These are phyloP conservation scores for Tillus elongatus DNA, from an alignment of 2,888 invertebrate species.

Conservation along the genomic window DNA sequence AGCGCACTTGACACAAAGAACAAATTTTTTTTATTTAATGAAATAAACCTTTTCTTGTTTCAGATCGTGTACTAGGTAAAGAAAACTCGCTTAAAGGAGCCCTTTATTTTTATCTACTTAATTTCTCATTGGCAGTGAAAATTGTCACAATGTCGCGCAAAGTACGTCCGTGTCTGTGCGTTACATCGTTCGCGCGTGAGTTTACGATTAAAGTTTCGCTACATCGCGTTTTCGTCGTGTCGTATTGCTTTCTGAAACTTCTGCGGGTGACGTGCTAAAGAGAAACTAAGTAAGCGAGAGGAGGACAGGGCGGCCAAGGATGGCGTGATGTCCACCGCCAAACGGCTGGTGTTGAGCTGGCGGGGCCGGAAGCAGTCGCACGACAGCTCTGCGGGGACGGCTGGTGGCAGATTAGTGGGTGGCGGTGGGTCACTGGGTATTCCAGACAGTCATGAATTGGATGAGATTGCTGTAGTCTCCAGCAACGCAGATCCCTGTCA, in stretches of 20 bases:
- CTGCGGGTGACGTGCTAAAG: neutral
- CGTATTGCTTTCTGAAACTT: neutral
- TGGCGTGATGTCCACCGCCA: constrained; percentile 53
- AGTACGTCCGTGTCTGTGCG: too few relatives aligned
- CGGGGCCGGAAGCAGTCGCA: constrained; percentile 52
- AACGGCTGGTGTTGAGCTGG: constrained; percentile 53
- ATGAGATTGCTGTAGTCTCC: constrained; percentile 60
- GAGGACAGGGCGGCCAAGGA: too few relatives aligned
- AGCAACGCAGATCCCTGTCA: constrained; percentile 47
- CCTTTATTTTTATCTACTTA: too few relatives aligned
- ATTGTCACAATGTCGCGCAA: too few relatives aligned
- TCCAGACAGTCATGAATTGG: constrained; percentile 47
- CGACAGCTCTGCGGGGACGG: constrained; percentile 41
- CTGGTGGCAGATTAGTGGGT: constrained; percentile 25
- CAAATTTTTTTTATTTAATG: too few relatives aligned
- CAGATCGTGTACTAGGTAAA: too few relatives aligned
- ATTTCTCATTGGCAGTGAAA: too few relatives aligned
- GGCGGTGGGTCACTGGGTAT: constrained; percentile 31
- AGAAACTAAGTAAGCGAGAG: neutral
- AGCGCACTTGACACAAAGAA: too few relatives aligned
- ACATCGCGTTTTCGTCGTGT: neutral
- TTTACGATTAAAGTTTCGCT: too few relatives aligned
- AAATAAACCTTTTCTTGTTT: too few relatives aligned
- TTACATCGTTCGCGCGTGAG: too few relatives aligned
- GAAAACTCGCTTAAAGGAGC: too few relatives aligned